Evolutionary conservation across 2,113 vertebrate species (phyloP).

Genomic region (Aspidoscelis tigris): DNA sequence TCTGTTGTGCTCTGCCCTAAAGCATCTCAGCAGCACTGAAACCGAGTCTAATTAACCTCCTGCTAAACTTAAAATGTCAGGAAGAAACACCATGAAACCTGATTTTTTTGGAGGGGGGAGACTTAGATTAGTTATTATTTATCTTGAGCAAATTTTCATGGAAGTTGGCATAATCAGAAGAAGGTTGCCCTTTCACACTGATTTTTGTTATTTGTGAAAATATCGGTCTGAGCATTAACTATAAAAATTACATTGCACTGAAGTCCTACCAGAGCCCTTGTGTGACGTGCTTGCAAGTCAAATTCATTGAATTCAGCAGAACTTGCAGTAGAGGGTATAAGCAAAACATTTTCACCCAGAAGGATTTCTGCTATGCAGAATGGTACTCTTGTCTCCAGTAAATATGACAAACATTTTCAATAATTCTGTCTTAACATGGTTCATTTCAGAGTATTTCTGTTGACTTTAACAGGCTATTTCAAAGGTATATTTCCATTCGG

Average conservation of each 20-base stretch:
- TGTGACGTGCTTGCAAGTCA: neutral
- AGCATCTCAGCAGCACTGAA: constrained; percentile 56
- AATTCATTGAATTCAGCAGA: neutral
- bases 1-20: constrained; percentile 50
- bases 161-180: constrained; percentile 46
- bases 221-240: neutral
- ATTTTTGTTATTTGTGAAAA: constrained; percentile 28
- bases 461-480: neutral
- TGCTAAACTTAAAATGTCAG: constrained; percentile 70
- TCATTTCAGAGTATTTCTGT: neutral
- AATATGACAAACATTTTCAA: neutral
- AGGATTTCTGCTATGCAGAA: neutral
- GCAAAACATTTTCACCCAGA: neutral
- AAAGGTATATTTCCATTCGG: neutral
- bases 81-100: constrained; percentile 54
- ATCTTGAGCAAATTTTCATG: constrained; percentile 46
- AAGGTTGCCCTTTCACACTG: constrained; percentile 35
- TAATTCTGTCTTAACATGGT: neutral
- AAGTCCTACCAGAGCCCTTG: neutral
- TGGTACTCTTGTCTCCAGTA: neutral
- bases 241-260: constrained; percentile 22
- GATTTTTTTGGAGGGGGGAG: constrained; percentile 7
- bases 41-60: constrained; percentile 74
- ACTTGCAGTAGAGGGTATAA: neutral
- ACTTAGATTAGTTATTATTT: constrained; percentile 40